Conservation (phyloP, 2,113 vertebrate genomes). For the Chlamydotis undulata region DNA sequence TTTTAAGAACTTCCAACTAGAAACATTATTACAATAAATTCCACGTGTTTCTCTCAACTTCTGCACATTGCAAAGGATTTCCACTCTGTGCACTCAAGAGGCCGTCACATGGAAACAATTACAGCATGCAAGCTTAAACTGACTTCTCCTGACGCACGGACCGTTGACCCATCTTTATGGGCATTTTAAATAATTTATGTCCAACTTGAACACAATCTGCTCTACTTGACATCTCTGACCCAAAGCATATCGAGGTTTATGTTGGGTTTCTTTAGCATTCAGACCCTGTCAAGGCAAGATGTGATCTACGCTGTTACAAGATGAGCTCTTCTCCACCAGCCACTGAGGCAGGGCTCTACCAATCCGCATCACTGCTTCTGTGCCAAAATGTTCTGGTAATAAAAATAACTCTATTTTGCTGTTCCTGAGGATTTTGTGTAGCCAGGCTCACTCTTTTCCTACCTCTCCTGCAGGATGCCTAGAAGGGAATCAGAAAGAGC, state of each 20-base stretch:
- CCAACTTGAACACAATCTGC: conserved; percentile 43
- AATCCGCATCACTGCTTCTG: not conserved
- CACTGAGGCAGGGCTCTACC: not conserved
- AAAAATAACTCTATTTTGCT: not conserved
- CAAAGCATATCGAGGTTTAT: conserved; percentile 31
- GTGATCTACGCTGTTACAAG: not conserved
- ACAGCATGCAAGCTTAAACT: not conserved
- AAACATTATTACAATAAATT: conserved; percentile 39
- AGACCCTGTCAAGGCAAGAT: conserved; percentile 11
- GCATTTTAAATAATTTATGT: conserved; percentile 62
- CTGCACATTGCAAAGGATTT: not conserved
- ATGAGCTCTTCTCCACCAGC: not conserved
- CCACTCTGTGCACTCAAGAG: not conserved
- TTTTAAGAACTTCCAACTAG: conserved; percentile 38
- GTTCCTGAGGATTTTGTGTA: not conserved
- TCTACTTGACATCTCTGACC: conserved; percentile 57
- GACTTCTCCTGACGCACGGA: conserved; percentile 6
- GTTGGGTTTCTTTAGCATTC: conserved; percentile 54
- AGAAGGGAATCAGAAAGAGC: not conserved
- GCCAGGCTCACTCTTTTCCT: not conserved
- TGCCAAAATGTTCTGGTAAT: not conserved
- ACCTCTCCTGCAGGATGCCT: not conserved
- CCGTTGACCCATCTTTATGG: conserved; percentile 46
- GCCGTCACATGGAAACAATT: conserved; percentile 31
- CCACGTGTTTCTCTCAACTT: conserved; percentile 1